Conservation (phyloP, 1,140 invertebrate species). For the Platorchestia sp. region DNA sequence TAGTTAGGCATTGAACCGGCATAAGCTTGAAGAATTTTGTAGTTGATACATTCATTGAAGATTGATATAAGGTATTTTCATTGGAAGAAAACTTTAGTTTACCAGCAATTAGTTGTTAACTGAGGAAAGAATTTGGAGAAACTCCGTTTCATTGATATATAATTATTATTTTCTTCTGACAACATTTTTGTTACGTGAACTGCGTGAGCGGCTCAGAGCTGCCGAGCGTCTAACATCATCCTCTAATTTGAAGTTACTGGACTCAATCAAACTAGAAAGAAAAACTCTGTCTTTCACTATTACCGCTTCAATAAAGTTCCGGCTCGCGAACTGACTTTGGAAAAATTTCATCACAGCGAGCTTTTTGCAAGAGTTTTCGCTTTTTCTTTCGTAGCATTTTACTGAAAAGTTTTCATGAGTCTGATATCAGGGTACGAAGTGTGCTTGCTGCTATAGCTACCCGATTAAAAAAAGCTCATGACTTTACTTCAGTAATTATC, state of each 20-base stretch:
- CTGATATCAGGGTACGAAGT: background rate
- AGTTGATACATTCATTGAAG: background rate
- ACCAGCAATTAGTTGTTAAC: background rate
- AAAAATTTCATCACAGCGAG: background rate
- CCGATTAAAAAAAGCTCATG: constrained; percentile 3
- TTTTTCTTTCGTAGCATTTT: background rate
- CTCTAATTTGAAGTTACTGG: background rate
- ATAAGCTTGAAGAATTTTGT: background rate
- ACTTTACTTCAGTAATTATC: constrained; percentile 15
- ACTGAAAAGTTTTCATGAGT: background rate
- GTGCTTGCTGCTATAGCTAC: background rate
- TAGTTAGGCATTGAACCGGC: background rate
- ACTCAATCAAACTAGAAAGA: background rate
- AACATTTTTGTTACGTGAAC: background rate
- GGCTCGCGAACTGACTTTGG: background rate
- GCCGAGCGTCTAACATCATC: background rate
- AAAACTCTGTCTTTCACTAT: background rate
- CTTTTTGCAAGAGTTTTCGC: background rate
- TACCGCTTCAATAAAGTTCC: background rate
- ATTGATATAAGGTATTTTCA: background rate
- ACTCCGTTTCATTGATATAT: background rate
- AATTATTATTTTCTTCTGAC: background rate
- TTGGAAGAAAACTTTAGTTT: background rate
- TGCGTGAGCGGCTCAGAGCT: background rate
- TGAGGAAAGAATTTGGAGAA: background rate